Evolutionary conservation across 2,797 vertebrate species (phyloP).

Genomic region (Mormyrus hasselquistii): DNA sequence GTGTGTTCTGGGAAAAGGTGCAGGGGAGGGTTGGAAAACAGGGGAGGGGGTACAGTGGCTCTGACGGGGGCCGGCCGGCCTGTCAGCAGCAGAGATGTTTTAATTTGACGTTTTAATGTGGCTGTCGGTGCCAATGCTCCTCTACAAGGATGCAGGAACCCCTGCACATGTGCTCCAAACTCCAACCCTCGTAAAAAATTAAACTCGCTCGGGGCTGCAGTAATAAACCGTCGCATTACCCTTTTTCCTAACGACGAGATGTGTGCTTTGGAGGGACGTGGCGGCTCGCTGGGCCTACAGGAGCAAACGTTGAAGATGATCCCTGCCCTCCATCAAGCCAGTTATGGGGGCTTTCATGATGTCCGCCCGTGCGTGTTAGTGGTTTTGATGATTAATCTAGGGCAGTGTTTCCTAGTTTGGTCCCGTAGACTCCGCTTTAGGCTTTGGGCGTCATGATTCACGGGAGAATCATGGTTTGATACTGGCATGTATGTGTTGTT

Average conservation of each 20-base stretch:
- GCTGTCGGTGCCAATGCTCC: slow-evolving; percentile 63
- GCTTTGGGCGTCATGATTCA: background rate
- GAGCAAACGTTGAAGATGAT: background rate
- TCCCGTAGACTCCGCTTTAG: background rate
- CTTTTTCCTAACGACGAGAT: slow-evolving; percentile 28
- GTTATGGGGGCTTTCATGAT: background rate
- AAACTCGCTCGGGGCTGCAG: slow-evolving; percentile 50
- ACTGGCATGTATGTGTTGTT: background rate
- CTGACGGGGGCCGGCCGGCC: slow-evolving; percentile 48
- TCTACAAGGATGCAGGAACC: slow-evolving; percentile 45
- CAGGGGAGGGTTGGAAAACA: background rate
- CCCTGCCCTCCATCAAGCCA: background rate
- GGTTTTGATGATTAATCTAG: background rate
- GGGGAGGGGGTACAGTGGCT: background rate
- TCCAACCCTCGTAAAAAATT: slow-evolving; percentile 50
- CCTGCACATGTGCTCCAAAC: slow-evolving; percentile 53
- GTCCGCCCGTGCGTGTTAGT: background rate
- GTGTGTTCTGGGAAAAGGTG: slow-evolving; percentile 21
- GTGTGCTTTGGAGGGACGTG: background rate
- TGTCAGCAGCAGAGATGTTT: slow-evolving; percentile 60
- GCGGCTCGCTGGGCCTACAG: too few relatives aligned
- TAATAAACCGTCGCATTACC: slow-evolving; percentile 44
- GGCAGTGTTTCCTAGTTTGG: background rate
- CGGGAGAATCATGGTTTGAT: background rate
- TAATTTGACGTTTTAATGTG: slow-evolving; percentile 67